Evolutionary conservation across 2,113 vertebrate genomes (phyloP).

Genomic region (Nanger granti): DNA sequence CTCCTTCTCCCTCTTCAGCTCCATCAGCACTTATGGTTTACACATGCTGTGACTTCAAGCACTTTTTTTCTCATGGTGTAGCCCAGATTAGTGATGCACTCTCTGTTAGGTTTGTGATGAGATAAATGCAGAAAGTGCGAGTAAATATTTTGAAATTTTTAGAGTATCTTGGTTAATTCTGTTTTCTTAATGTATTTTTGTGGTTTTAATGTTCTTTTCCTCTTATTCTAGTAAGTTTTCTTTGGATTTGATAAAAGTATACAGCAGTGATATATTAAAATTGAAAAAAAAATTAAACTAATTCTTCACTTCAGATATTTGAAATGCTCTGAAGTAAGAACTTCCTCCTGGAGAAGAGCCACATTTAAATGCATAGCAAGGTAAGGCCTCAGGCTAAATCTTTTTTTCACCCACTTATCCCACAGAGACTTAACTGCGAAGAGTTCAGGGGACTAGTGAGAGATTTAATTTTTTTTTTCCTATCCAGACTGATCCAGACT

Average conservation of each 20-base stretch:
- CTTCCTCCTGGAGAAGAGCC: background rate
- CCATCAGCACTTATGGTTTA: background rate
- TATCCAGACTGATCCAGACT: background rate
- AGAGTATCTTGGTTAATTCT: background rate
- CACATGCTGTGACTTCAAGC: background rate
- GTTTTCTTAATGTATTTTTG: background rate
- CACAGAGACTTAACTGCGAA: background rate
- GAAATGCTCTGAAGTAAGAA: background rate
- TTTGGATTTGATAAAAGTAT: background rate
- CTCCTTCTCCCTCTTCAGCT: background rate
- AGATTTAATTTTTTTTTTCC: background rate
- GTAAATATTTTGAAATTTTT: background rate
- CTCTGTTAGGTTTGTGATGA: background rate
- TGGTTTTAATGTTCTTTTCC: background rate
- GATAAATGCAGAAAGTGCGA: background rate
- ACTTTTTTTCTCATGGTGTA: accelerated
- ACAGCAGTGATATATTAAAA: background rate
- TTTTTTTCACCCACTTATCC: background rate
- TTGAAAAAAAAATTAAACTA: background rate
- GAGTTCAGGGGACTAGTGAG: background rate
- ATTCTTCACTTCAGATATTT: background rate
- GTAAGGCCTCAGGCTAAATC: background rate
- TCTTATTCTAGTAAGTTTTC: background rate
- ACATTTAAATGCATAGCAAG: background rate
- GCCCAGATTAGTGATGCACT: background rate